Percentiles rank a stretch among this genome's conserved stretches.
Conservation (phyloP, 2,797 vertebrate genomes). For the Antrozous pallidus region DNA sequence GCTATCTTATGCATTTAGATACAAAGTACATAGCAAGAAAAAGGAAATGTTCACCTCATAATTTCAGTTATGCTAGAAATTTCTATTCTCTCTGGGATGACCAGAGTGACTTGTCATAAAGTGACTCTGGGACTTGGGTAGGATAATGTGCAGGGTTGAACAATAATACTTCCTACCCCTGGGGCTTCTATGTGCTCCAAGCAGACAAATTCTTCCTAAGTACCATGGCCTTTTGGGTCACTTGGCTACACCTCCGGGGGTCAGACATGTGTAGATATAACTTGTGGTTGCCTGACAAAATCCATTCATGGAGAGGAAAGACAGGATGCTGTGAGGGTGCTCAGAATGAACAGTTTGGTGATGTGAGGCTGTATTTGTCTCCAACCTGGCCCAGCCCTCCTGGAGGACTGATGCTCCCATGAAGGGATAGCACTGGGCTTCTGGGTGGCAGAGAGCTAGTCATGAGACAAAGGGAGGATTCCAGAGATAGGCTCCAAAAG, state of each 20-base stretch:
- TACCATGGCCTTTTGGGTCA: background rate
- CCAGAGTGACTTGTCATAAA: background rate
- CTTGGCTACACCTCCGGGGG: background rate
- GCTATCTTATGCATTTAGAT: background rate
- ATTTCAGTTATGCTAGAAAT: background rate
- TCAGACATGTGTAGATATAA: background rate
- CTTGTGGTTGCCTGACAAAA: background rate
- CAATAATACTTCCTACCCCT: background rate
- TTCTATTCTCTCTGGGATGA: background rate
- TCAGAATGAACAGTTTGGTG: background rate
- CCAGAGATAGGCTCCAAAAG: background rate
- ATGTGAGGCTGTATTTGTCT: background rate
- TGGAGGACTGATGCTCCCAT: background rate
- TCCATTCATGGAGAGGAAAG: background rate
- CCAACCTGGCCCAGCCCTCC: background rate
- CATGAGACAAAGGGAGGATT: background rate
- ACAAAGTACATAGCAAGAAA: background rate
- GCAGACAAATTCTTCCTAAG: background rate
- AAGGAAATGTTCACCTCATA: background rate
- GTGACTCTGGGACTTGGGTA: background rate
- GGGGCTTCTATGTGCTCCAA: background rate
- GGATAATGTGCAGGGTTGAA: background rate
- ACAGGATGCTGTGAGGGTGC: fast-evolving
- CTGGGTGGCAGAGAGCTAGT: background rate
- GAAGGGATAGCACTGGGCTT: background rate